Evolutionary conservation across 2,888 invertebrate genomes (phyloP).

Genomic region (Sceliomorpha sp.): DNA sequence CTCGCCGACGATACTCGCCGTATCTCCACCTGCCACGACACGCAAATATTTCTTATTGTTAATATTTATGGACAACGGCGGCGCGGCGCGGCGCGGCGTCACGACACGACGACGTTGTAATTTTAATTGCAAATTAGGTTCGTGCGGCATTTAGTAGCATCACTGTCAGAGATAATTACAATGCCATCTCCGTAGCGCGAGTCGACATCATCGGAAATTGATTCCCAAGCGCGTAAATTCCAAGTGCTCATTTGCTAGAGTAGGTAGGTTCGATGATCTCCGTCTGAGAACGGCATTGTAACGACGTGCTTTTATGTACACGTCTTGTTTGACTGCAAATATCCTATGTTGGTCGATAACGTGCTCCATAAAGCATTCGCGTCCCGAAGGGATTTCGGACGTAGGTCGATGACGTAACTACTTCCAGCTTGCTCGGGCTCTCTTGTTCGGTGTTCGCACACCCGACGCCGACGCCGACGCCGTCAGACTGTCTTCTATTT

Average conservation of each 20-base stretch:
- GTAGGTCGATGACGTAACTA: constrained; percentile 29
- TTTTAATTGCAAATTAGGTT: constrained; percentile 35
- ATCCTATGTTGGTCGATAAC: constrained; percentile 39
- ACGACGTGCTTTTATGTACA: constrained; percentile 52
- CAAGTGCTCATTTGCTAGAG: constrained; percentile 46
- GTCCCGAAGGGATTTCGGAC: constrained; percentile 38
- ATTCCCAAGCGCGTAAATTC: constrained; percentile 48
- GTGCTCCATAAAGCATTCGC: constrained; percentile 29
- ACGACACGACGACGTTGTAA: constrained; percentile 10
- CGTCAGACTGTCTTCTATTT: constrained; percentile 1
- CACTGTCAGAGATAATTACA: constrained; percentile 41
- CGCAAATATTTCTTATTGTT: too few relatives aligned
- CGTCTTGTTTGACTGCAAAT: constrained; percentile 52
- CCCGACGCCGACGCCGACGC: constrained; percentile 7
- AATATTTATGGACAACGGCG: too few relatives aligned
- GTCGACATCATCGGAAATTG: constrained; percentile 51
- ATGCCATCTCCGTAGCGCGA: constrained; percentile 25
- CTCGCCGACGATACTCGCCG: too few relatives aligned
- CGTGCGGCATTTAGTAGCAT: constrained; percentile 16
- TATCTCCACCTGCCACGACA: too few relatives aligned
- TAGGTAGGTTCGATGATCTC: constrained; percentile 31
- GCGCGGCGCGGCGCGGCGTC: too few relatives aligned
- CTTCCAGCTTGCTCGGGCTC: constrained; percentile 22
- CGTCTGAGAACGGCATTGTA: constrained; percentile 41
- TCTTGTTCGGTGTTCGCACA: constrained; percentile 4